Conservation (phyloP, 1,140 invertebrate genomes). For the Drosophila truncata region DNA sequence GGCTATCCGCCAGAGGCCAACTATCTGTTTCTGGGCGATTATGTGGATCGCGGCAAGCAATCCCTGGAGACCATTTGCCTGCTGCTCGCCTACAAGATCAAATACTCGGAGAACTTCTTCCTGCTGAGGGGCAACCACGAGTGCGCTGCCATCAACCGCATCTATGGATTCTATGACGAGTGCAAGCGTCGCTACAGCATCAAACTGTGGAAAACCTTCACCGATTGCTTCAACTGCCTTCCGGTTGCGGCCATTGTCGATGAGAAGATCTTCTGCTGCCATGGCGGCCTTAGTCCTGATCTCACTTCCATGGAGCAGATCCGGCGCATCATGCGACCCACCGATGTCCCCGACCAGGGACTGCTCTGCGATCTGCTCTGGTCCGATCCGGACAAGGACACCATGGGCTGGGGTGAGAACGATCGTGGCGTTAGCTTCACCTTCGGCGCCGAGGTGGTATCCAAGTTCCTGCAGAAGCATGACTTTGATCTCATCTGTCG, state of each 20-base stretch:
- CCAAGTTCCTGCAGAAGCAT: slow-evolving; percentile 15
- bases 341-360: slow-evolving; percentile 1
- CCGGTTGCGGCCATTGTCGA: slow-evolving; percentile 13
- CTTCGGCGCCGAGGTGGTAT: slow-evolving; percentile 11
- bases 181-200: slow-evolving; percentile 13
- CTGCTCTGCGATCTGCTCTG: slow-evolving; percentile 3
- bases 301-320: slow-evolving; percentile 8
- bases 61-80: slow-evolving; percentile 7
- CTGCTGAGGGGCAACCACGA: slow-evolving; percentile 9
- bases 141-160: slow-evolving; percentile 11
- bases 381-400: slow-evolving; percentile 16
- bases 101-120: slow-evolving; percentile 8
- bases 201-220: slow-evolving; percentile 13
- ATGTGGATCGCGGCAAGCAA: slow-evolving; percentile 7
- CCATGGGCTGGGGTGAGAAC: slow-evolving; percentile 15
- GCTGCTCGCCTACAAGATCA: slow-evolving; percentile 14
- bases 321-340: slow-evolving; percentile 1
- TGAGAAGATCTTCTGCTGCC: slow-evolving; percentile 15
- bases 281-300: slow-evolving; percentile 6
- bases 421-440: slow-evolving; percentile 14
- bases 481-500: slow-evolving; percentile 9
- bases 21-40: slow-evolving; percentile 2
- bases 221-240: slow-evolving; percentile 13
- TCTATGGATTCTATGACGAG: slow-evolving; percentile 9
- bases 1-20: slow-evolving; percentile 4